Evolutionary conservation across 2,113 vertebrate species (phyloP).

Genomic region (Festucalex cinctus): DNA sequence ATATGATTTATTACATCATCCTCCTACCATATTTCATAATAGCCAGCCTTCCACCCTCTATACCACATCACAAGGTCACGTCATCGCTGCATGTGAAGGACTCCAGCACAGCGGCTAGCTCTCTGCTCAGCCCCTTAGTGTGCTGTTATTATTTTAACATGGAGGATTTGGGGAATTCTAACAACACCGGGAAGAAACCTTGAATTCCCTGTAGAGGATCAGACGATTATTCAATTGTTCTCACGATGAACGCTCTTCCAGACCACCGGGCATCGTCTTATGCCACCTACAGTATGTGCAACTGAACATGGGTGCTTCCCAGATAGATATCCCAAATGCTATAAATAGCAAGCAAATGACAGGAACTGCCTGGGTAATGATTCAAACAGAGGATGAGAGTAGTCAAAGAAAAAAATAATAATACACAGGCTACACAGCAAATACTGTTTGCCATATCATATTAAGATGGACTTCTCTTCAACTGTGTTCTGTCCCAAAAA

Average conservation of each 20-base stretch:
- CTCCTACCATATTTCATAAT: slow-evolving; percentile 2
- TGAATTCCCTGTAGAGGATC: slow-evolving; percentile 16
- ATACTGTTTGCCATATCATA: background rate
- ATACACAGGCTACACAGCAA: slow-evolving; percentile 8
- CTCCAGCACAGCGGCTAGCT: slow-evolving; percentile 4
- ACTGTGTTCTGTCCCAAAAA: slow-evolving; percentile 23
- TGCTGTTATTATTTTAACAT: slow-evolving; percentile 1
- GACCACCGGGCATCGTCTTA: slow-evolving; percentile 8
- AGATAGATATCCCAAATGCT: slow-evolving; percentile 40
- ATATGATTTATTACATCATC: slow-evolving; percentile 15
- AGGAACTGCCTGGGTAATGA: slow-evolving; percentile 48
- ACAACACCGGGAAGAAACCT: slow-evolving; percentile 14
- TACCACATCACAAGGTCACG: slow-evolving; percentile 44
- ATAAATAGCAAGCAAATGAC: slow-evolving; percentile 59
- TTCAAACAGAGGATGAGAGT: slow-evolving; percentile 34
- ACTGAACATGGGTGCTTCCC: slow-evolving; percentile 33
- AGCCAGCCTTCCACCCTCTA: slow-evolving; percentile 13
- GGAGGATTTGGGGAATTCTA: slow-evolving; percentile 8
- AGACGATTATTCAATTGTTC: slow-evolving; percentile 5
- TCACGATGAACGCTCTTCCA: slow-evolving; percentile 11
- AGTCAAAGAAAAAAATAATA: slow-evolving; percentile 21
- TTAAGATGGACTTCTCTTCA: background rate
- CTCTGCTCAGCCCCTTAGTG: background rate
- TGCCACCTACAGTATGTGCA: slow-evolving; percentile 16
- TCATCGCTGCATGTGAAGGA: slow-evolving; percentile 7